These are phyloP conservation scores for Chymomyza costata DNA, from an alignment of 1,140 invertebrate genomes.

Conservation along the genomic window DNA sequence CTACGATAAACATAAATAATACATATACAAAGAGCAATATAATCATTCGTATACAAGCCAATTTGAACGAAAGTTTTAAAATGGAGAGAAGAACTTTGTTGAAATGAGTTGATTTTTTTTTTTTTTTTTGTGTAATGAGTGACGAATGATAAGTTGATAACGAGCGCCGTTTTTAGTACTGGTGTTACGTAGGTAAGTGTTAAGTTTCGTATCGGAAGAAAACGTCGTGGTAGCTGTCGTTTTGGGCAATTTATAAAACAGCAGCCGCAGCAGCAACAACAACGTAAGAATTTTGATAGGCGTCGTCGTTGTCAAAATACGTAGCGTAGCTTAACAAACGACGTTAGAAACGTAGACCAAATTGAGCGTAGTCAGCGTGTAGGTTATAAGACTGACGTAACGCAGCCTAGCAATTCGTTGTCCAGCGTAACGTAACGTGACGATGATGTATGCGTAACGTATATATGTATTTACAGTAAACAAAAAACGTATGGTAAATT, in stretches of 20 bases:
- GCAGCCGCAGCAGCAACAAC: slow-evolving; percentile 53
- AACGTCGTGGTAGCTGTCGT: too few relatives aligned
- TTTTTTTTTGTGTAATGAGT: too few relatives aligned
- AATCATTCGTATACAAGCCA: slow-evolving; percentile 56
- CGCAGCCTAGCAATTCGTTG: too few relatives aligned
- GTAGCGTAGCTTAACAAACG: too few relatives aligned
- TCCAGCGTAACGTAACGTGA: slow-evolving; percentile 26
- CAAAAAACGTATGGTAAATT: slow-evolving; percentile 32
- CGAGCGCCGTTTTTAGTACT: not conserved
- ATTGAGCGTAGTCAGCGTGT: slow-evolving; percentile 19
- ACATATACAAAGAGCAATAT: slow-evolving; percentile 20
- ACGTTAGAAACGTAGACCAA: slow-evolving; percentile 15
- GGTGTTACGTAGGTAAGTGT: slow-evolving; percentile 5
- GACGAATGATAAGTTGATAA: slow-evolving; percentile 16
- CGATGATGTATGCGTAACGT: slow-evolving; percentile 28
- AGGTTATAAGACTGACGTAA: too few relatives aligned
- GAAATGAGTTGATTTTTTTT: too few relatives aligned
- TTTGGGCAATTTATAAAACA: slow-evolving; percentile 18
- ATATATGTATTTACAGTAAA: too few relatives aligned
- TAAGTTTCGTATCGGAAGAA: slow-evolving; percentile 9
- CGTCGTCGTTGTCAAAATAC: slow-evolving; percentile 25
- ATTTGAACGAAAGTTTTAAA: slow-evolving; percentile 48
- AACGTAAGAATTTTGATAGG: slow-evolving; percentile 56
- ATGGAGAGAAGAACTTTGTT: slow-evolving; percentile 23
- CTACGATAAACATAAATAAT: slow-evolving; percentile 23